Evolutionary conservation across 1,140 invertebrate genomes (phyloP).

Genomic region (Nixonia krombeini): DNA sequence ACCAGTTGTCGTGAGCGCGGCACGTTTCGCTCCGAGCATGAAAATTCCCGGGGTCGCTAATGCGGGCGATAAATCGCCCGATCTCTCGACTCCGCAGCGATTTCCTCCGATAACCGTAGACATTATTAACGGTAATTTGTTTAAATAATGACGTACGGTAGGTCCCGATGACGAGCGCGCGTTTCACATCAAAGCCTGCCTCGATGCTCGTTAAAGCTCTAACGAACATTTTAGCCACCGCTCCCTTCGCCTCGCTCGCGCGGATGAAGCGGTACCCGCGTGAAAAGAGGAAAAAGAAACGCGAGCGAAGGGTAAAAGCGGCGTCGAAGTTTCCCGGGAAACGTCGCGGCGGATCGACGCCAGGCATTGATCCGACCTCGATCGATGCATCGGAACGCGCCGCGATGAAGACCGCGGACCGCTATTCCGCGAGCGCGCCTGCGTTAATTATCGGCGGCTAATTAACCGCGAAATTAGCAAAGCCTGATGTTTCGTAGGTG

Average conservation of each 20-base stretch:
- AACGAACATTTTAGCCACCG: constrained; percentile 27
- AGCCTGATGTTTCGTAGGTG: constrained; percentile 14
- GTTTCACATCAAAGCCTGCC: constrained; percentile 28
- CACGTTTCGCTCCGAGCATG: too few relatives aligned
- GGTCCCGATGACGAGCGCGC: constrained; percentile 22
- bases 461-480: constrained; percentile 26
- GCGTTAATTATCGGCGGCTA: constrained; percentile 13
- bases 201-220: constrained; percentile 28
- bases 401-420: too few relatives aligned
- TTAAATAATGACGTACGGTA: constrained; percentile 36
- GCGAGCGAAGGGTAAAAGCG: not conserved
- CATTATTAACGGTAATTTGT: constrained; percentile 42
- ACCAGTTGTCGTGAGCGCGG: too few relatives aligned
- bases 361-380: not conserved
- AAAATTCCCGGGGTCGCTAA: too few relatives aligned
- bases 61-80: too few relatives aligned
- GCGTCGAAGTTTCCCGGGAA: constrained; percentile 20
- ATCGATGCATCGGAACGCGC: not conserved
- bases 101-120: constrained; percentile 28
- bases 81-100: constrained; percentile 19
- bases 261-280: constrained; percentile 18
- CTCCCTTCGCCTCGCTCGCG: constrained; percentile 23
- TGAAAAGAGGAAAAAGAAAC: too few relatives aligned
- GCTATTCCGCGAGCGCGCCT: not conserved
- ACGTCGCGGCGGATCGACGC: constrained; percentile 20